Conservation (phyloP, 2,888 invertebrate species). For the Limnephilus lunatus region DNA sequence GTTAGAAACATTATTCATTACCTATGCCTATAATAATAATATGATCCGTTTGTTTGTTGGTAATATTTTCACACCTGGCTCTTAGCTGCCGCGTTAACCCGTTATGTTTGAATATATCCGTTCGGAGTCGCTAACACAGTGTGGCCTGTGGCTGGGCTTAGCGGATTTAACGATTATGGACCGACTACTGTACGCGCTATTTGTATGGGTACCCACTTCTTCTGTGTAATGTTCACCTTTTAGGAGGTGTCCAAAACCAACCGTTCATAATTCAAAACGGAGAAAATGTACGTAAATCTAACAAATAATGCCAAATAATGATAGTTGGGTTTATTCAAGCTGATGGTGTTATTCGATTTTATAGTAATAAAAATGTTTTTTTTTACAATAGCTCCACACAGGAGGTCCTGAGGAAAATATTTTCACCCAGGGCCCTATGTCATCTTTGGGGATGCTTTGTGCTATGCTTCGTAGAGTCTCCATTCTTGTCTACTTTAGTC, state of each 20-base stretch:
- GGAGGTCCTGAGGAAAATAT: too few relatives aligned
- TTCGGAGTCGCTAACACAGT: not conserved
- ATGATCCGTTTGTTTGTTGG: not conserved
- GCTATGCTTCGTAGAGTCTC: too few relatives aligned
- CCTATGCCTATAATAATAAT: not conserved
- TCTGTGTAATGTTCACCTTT: not conserved
- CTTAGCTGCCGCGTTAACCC: not conserved
- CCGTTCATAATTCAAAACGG: not conserved
- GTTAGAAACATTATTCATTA: too few relatives aligned
- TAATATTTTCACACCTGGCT: not conserved
- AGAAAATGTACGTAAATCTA: not conserved
- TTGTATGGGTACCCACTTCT: not conserved
- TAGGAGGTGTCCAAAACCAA: not conserved
- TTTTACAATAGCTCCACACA: too few relatives aligned
- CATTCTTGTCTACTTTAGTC: too few relatives aligned
- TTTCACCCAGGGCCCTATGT: too few relatives aligned
- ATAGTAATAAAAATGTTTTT: too few relatives aligned
- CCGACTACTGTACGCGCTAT: not conserved
- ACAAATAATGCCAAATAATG: not conserved
- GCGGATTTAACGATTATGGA: constrained; percentile 10
- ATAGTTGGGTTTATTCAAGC: too few relatives aligned
- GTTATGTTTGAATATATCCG: not conserved
- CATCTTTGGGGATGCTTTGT: too few relatives aligned
- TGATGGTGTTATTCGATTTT: too few relatives aligned
- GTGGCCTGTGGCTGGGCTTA: not conserved